Percentiles rank a stretch among this genome's conserved stretches.
Evolutionary conservation across 2,888 invertebrate species (phyloP).

Genomic region (Agrochola lota): DNA sequence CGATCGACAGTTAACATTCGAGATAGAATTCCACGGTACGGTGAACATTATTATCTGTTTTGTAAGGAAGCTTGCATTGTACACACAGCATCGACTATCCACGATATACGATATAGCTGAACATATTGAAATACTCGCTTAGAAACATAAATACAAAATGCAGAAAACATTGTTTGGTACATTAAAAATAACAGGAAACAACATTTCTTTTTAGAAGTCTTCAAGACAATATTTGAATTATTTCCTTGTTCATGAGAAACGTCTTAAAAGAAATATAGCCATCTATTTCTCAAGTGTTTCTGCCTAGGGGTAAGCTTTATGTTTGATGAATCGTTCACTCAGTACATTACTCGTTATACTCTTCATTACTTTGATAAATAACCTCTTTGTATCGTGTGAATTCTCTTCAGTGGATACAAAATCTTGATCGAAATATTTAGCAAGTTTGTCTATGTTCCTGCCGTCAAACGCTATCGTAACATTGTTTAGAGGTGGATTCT

Average conservation of each 20-base stretch:
- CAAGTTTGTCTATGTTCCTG: conserved; percentile 56
- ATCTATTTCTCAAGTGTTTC: conserved; percentile 62
- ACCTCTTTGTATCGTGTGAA: conserved; percentile 60
- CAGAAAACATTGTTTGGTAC: neutral
- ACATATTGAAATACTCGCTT: conserved; percentile 7
- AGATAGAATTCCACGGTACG: conserved; percentile 47
- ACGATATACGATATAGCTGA: neutral
- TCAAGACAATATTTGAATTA: conserved; percentile 54
- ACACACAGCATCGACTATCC: conserved; percentile 3
- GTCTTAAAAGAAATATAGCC: conserved; percentile 61
- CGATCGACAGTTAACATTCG: conserved; percentile 58
- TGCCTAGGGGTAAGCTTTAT: conserved; percentile 64
- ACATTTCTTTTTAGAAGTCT: conserved; percentile 36
- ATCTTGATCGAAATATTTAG: conserved; percentile 56
- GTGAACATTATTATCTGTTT: conserved; percentile 53
- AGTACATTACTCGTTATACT: conserved; percentile 60
- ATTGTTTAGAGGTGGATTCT: conserved; percentile 65
- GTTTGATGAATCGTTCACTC: conserved; percentile 65
- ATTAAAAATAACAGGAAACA: conserved; percentile 30
- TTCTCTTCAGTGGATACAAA: conserved; percentile 48
- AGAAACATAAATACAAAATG: neutral
- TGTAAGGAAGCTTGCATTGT: conserved; percentile 45
- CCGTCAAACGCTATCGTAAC: conserved; percentile 62
- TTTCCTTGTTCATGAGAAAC: conserved; percentile 57
- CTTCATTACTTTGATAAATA: conserved; percentile 65